Percentiles rank a stretch among this genome's conserved stretches.
These are phyloP conservation scores for Poecilia picta DNA, from an alignment of 2,797 vertebrate species.

Conservation along the genomic window DNA sequence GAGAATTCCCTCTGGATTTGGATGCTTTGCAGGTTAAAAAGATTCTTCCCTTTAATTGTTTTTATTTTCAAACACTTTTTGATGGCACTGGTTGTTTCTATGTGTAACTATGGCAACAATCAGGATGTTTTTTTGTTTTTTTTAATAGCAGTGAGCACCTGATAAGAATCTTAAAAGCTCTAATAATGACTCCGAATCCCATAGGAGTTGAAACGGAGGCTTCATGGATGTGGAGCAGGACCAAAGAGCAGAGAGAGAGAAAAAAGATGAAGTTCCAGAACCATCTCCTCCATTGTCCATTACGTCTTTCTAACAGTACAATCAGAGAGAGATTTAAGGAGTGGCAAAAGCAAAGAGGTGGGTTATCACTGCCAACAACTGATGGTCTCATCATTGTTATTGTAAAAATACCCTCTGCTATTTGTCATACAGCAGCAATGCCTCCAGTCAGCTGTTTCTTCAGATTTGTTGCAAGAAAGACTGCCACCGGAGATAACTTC, in stretches of 20 bases:
- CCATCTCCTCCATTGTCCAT: background rate
- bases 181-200: background rate
- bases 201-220: background rate
- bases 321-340: too few species aligned
- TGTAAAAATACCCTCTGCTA: background rate
- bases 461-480: background rate
- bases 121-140: background rate
- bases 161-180: background rate
- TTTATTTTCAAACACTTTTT: background rate
- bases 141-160: background rate
- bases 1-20: background rate
- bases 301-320: too few species aligned
- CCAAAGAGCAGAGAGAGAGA: background rate
- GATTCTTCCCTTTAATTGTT: background rate
- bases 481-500: too few species aligned
- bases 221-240: background rate
- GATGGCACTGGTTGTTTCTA: background rate
- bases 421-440: background rate
- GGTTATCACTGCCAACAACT: background rate
- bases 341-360: background rate
- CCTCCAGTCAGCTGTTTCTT: background rate
- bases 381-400: background rate
- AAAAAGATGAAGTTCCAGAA: background rate
- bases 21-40: background rate
- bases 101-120: background rate